These are phyloP conservation scores for Artibeus jamaicensis DNA, from an alignment of 2,797 vertebrate species.

Conservation along the genomic window DNA sequence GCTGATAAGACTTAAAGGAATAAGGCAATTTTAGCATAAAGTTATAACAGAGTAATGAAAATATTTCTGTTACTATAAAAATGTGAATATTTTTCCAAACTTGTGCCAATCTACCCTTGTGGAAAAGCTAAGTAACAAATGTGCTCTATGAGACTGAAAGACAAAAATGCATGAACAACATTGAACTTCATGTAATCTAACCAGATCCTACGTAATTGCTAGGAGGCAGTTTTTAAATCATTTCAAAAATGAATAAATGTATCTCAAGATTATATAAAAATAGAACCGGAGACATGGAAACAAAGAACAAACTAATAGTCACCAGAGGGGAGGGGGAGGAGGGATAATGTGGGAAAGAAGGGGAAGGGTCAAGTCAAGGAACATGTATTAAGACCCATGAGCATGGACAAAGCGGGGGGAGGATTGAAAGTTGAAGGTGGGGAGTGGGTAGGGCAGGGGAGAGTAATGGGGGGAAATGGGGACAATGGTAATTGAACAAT, in stretches of 20 bases:
- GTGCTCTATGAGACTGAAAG: not conserved
- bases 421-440: too few species aligned
- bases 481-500: too few species aligned
- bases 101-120: not conserved
- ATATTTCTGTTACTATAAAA: not conserved
- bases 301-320: too few species aligned
- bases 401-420: too few species aligned
- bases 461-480: too few species aligned
- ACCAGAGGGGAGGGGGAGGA: too few species aligned
- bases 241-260: constrained; percentile 23
- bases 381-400: too few species aligned
- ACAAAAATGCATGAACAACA: not conserved
- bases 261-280: not conserved
- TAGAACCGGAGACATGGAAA: too few species aligned
- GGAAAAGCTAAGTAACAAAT: not conserved
- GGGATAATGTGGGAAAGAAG: too few species aligned
- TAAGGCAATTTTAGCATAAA: not conserved
- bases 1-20: not conserved
- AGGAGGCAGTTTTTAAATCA: not conserved
- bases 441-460: too few species aligned
- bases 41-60: not conserved
- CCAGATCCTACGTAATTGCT: constrained; percentile 2
- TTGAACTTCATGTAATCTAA: not conserved
- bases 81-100: not conserved
- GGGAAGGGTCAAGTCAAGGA: too few species aligned